These are phyloP conservation scores for Mamestra configurata DNA, from an alignment of 1,140 invertebrate species.

Conservation along the genomic window DNA sequence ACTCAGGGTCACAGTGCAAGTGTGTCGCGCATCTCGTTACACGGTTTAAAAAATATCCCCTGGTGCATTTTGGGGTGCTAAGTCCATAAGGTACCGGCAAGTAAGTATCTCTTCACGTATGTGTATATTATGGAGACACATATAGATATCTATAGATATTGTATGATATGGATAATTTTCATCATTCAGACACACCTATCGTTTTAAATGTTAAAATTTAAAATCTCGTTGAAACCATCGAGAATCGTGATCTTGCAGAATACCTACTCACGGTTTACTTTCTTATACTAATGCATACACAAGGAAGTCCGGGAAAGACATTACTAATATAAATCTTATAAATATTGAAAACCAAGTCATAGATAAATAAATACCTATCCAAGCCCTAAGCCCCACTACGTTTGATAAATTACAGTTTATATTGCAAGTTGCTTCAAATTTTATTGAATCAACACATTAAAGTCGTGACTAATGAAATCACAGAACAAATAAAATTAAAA, in stretches of 20 bases:
- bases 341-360: background rate
- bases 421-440: constrained; percentile 55
- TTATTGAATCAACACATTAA: constrained; percentile 80
- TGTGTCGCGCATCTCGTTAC: constrained; percentile 78
- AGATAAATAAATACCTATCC: background rate
- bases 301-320: too few relatives aligned
- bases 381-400: constrained; percentile 10
- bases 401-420: constrained; percentile 61
- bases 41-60: constrained; percentile 75
- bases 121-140: background rate
- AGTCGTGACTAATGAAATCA: constrained; percentile 85
- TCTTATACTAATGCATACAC: too few relatives aligned
- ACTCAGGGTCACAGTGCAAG: constrained; percentile 76
- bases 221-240: too few relatives aligned
- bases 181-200: too few relatives aligned
- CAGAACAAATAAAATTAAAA: constrained; percentile 88
- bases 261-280: too few relatives aligned
- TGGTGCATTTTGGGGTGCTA: constrained; percentile 22
- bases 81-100: background rate
- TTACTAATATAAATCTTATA: background rate
- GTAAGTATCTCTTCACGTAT: background rate
- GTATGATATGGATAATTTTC: too few relatives aligned
- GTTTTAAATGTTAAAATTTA: too few relatives aligned
- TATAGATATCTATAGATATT: background rate
- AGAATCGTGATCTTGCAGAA: too few relatives aligned